Evolutionary conservation across 2,113 vertebrate species (phyloP).

Genomic region (Reinhardtius hippoglossoides): DNA sequence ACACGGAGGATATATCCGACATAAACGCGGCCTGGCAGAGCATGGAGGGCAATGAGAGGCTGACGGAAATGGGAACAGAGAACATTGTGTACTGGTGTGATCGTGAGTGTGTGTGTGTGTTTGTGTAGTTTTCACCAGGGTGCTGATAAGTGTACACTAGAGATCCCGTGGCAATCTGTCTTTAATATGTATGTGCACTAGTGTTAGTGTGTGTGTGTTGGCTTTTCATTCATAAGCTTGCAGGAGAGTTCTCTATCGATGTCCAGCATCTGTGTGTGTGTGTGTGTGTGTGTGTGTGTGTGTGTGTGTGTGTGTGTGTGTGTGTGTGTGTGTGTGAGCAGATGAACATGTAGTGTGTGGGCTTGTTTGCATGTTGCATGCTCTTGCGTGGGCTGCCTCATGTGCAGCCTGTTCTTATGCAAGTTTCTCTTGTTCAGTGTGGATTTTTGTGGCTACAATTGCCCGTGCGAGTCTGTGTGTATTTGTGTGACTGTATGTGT

Average conservation of each 20-base stretch:
- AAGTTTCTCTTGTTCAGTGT: slow-evolving; percentile 37
- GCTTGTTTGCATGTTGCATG: slow-evolving; percentile 58
- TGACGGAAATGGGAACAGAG: neutral
- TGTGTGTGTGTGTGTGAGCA: slow-evolving; percentile 15
- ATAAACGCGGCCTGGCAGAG: slow-evolving; percentile 8
- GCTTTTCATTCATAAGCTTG: slow-evolving; percentile 29
- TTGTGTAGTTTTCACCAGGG: neutral
- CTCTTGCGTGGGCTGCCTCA: slow-evolving; percentile 54
- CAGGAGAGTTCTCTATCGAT: neutral
- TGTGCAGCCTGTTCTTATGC: slow-evolving; percentile 52
- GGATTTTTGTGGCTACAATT: neutral
- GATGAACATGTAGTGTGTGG: slow-evolving; percentile 49
- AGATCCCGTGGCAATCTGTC: neutral
- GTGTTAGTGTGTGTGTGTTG: neutral
- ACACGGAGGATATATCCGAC: neutral
- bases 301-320: neutral
- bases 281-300: too few species aligned
- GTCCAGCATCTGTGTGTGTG: neutral
- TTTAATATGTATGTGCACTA: slow-evolving; percentile 9
- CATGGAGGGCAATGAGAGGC: slow-evolving; percentile 3
- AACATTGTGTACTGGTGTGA: neutral
- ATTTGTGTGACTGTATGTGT: neutral
- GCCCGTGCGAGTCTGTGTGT: neutral
- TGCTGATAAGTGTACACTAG: neutral
- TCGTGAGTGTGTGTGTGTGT: neutral